phyloP scores from a whole-genome alignment of 1,140 invertebrate genomes.

The Amphibalanus amphitrite region DNA sequence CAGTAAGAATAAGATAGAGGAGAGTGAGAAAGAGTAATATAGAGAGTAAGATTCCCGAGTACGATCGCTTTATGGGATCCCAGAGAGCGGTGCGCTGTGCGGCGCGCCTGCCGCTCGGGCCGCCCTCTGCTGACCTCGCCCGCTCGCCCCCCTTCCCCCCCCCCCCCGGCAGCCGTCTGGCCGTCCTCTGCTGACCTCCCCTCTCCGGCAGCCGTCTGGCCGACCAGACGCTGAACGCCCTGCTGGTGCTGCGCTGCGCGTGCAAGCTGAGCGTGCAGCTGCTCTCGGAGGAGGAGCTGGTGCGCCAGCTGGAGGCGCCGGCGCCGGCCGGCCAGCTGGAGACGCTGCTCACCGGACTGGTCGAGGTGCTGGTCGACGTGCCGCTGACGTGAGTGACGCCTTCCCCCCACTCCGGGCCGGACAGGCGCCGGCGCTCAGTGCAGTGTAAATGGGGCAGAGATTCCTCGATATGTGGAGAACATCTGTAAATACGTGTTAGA shows the following conservation, averaged over 20 bases:
- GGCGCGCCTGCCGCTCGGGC: constrained; percentile 3
- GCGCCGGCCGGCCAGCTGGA: constrained; percentile 7
- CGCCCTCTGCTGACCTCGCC: background rate
- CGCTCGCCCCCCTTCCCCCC: too few species aligned
- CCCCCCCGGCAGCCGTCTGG: too few species aligned
- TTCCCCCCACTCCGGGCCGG: constrained; percentile 14
- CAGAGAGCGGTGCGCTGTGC: constrained; percentile 1
- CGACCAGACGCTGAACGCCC: too few species aligned
- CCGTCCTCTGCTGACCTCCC: too few species aligned
- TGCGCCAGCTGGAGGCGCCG: constrained; percentile 29
- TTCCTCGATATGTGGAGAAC: too few species aligned
- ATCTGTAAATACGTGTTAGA: too few species aligned
- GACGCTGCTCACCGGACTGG: constrained; percentile 22
- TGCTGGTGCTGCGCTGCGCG: constrained; percentile 75
- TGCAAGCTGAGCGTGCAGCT: constrained; percentile 68
- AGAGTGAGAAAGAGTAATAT: too few species aligned
- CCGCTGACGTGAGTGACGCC: constrained; percentile 30
- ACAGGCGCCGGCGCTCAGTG: too few species aligned
- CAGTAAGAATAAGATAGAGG: constrained; percentile 3
- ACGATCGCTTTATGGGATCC: too few species aligned
- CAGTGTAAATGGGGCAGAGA: too few species aligned
- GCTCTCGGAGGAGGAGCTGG: constrained; percentile 33
- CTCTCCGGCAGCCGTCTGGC: too few species aligned
- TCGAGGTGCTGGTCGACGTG: constrained; percentile 34
- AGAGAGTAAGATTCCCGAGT: too few species aligned